Evolutionary conservation across 2,797 vertebrate genomes (phyloP), one percentile per base, ranked within the genome.

Genomic region (Podarcis siculus): DNA sequence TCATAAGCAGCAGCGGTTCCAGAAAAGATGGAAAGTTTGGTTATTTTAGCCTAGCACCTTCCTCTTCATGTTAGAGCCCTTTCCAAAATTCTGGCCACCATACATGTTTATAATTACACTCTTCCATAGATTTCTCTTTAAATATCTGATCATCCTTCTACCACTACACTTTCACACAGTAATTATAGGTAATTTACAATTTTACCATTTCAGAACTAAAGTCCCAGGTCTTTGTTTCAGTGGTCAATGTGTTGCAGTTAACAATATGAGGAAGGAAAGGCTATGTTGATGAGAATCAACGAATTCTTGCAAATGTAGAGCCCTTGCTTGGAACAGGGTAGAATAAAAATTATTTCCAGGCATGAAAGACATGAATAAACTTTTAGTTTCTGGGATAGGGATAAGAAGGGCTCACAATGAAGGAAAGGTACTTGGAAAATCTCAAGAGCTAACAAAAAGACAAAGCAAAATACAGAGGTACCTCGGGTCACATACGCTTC

Each of bases 351-450:
- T 23, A 45, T 35, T 88, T 84, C 66, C 66, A 82, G 39, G 5
- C 76, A 49, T 49, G 45, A 49, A 15, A 81, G 2, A 88, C 10
- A 25, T 25, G 23, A 27, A 30, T 15, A 83, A 35, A 21, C 7
- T 30, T 30, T 4, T 89, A 8, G 0, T 30, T 93, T 83, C 42
- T 37, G 2, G 6, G 71, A 86, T 8, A 30, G 27, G 71, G 78
- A n/a, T 19, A 45, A 79, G 93, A 84, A 86, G 2, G 42, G 86
- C 86, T 76, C 45, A 71, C 13, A 45, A 42, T 27, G 75, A 61
- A 87, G 84, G 35, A 17, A n/a, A 90, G 25, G 75, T 17, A 10
- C 21, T 83, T 5, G 15, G 12, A 87, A 66, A 95, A 92, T 23
- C 67, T 8, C 49, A 55, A 15, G 12, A 89, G 2, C 30, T 23